A percentile compares a stretch with the other conserved stretches of the same genome.
Conservation (phyloP, 2,888 invertebrate species). For the Sicus ferrugineus region DNA sequence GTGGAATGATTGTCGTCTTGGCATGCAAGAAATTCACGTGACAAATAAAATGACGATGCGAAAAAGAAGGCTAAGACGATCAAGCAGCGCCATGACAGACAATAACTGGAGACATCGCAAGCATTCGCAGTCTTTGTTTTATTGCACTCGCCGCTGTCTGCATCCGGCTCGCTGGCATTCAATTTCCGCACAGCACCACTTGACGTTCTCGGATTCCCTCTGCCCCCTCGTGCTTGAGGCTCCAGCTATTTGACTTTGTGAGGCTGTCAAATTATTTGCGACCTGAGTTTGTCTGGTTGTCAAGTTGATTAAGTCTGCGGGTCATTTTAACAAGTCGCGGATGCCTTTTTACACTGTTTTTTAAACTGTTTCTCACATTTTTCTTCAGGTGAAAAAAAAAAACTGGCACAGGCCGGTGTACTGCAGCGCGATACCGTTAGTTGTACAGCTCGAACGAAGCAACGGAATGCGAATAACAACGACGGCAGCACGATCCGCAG, state of each 20-base stretch:
- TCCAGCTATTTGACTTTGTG: background rate
- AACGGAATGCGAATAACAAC: constrained; percentile 44
- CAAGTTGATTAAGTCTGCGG: constrained; percentile 14
- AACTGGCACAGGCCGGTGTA: background rate
- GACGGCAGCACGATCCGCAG: constrained; percentile 30
- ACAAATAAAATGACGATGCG: background rate
- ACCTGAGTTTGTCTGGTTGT: constrained; percentile 11
- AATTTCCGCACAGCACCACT: background rate
- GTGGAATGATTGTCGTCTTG: constrained; percentile 12
- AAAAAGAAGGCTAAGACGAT: background rate
- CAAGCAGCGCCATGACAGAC: background rate
- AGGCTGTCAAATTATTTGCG: constrained; percentile 10
- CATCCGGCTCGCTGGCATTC: constrained; percentile 18
- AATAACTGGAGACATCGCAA: background rate
- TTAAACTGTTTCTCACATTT: constrained; percentile 1
- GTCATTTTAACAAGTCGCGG: background rate
- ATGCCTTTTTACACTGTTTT: constrained; percentile 18
- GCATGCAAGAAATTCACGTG: constrained; percentile 4
- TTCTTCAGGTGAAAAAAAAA: background rate
- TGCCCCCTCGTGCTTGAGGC: background rate
- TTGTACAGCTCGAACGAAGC: constrained; percentile 43
- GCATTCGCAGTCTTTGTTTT: background rate
- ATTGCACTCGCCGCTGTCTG: constrained; percentile 26
- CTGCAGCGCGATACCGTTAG: constrained; percentile 39
- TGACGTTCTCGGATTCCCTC: background rate